Evolutionary conservation across 1,140 invertebrate genomes (phyloP).

Genomic region (Dysdera silvatica): DNA sequence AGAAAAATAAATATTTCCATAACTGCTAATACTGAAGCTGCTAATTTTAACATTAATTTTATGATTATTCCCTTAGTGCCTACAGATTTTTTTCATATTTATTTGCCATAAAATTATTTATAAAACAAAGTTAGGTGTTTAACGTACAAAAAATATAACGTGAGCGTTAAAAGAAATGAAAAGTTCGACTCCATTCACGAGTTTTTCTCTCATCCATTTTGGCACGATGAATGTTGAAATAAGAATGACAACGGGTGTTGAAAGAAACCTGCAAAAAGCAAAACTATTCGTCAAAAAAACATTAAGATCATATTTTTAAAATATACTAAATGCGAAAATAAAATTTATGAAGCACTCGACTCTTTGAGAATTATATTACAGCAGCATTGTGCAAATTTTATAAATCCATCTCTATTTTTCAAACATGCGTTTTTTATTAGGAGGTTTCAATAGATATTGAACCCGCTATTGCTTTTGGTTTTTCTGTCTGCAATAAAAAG

Average conservation of each 20-base stretch:
- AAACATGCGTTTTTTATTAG: too few relatives aligned
- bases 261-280: constrained; percentile 54
- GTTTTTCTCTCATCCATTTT: constrained; percentile 83
- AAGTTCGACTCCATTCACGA: constrained; percentile 68
- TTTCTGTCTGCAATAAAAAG: too few relatives aligned
- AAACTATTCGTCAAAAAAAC: constrained; percentile 9
- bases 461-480: too few relatives aligned
- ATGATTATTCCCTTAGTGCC: background rate
- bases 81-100: background rate
- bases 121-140: background rate
- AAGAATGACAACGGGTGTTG: constrained; percentile 67
- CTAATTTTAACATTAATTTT: background rate
- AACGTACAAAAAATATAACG: constrained; percentile 63
- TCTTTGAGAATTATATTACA: too few relatives aligned
- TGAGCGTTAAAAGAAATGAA: constrained; percentile 69
- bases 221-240: constrained; percentile 74
- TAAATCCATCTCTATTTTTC: too few relatives aligned
- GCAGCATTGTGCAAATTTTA: too few relatives aligned
- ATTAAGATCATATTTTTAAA: background rate
- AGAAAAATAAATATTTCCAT: background rate
- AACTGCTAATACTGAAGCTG: background rate
- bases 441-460: too few relatives aligned
- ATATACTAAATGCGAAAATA: too few relatives aligned
- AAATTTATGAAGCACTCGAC: too few relatives aligned
- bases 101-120: background rate